phyloP scores from a whole-genome alignment of 2,888 invertebrate genomes.

The Pterostichus niger region DNA sequence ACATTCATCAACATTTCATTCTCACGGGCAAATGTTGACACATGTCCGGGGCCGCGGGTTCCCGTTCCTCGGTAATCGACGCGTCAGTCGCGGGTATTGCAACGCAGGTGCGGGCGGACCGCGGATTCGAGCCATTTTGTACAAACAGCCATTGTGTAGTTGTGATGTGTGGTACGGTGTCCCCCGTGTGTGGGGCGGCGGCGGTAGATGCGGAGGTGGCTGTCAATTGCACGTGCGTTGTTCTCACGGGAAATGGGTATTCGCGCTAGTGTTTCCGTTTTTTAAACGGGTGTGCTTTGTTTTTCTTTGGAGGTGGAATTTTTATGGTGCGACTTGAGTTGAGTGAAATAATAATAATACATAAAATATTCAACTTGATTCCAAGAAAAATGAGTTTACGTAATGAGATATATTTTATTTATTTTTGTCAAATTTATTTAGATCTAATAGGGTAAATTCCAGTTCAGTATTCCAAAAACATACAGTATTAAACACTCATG shows the following conservation, averaged over 20 bases:
- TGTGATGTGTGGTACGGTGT: no score
- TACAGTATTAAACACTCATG: no score
- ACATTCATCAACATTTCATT: no score
- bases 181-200: background rate
- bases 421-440: no score
- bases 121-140: background rate
- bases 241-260: slow-evolving; percentile 32
- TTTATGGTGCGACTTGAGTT: no score
- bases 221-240: slow-evolving; percentile 33
- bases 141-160: slow-evolving; percentile 24
- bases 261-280: slow-evolving; percentile 6
- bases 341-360: no score
- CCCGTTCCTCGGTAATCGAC: background rate
- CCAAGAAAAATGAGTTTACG: no score
- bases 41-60: background rate
- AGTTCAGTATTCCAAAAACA: no score
- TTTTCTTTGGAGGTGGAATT: no score
- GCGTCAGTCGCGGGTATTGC: background rate
- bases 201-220: background rate
- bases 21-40: background rate
- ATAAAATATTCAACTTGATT: no score
- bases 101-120: slow-evolving; percentile 12
- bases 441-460: no score
- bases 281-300: background rate
- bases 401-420: no score